phyloP scores from a whole-genome alignment of 1,140 invertebrate genomes.

The Trichoplusia ni region DNA sequence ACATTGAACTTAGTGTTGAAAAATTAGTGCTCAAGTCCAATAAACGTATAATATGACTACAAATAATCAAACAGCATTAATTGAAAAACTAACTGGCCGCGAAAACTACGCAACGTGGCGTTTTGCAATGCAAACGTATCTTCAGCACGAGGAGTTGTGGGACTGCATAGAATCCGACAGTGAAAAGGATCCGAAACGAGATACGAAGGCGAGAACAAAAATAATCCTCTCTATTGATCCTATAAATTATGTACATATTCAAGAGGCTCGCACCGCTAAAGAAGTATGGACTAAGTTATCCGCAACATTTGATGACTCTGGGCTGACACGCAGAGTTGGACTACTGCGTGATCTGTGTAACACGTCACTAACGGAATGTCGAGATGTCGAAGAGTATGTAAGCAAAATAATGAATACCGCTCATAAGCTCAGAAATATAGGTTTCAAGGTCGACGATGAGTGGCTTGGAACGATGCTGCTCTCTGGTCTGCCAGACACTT shows the following conservation, averaged over 20 bases:
- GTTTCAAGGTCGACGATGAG: neutral
- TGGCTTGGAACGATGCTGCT: neutral
- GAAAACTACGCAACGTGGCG: slow-evolving; percentile 40
- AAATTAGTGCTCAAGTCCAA: too few relatives aligned
- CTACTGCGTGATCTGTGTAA: slow-evolving; percentile 32
- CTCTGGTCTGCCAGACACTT: neutral
- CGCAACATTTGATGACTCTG: slow-evolving; percentile 22
- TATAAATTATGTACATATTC: slow-evolving; percentile 30
- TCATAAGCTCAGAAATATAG: slow-evolving; percentile 47
- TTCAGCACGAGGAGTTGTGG: slow-evolving; percentile 41
- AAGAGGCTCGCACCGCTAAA: slow-evolving; percentile 36
- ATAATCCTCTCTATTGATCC: slow-evolving; percentile 31
- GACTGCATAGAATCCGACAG: neutral
- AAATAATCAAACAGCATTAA: slow-evolving; percentile 27
- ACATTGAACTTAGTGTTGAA: too few relatives aligned
- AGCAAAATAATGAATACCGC: slow-evolving; percentile 56
- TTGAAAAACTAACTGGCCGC: slow-evolving; percentile 37
- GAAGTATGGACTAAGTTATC: slow-evolving; percentile 35
- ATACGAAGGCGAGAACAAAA: slow-evolving; percentile 31
- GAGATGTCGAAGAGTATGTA: too few relatives aligned
- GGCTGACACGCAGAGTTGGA: slow-evolving; percentile 36
- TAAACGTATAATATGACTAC: neutral
- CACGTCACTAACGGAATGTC: slow-evolving; percentile 22
- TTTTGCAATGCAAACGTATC: slow-evolving; percentile 40
- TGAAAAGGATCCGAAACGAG: neutral